Percentiles rank a stretch among this genome's conserved stretches.
Evolutionary conservation across 2,888 invertebrate species (phyloP).

Genomic region (Litoditis marina): DNA sequence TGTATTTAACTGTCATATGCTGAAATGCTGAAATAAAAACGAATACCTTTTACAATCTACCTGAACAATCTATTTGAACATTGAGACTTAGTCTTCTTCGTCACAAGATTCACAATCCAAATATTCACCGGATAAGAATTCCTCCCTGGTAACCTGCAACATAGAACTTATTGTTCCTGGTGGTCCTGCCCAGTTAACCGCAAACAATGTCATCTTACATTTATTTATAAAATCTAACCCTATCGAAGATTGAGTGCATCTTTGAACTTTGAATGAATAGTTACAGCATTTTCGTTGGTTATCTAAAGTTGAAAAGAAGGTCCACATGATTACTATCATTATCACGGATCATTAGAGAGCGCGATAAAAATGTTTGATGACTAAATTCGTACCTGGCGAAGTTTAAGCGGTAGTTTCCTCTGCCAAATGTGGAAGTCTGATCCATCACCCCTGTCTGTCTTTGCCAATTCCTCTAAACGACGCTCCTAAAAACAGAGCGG

Average conservation of each 20-base stretch:
- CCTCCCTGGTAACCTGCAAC: slow-evolving; percentile 26
- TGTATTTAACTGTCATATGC: too few relatives aligned
- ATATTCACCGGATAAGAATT: slow-evolving; percentile 38
- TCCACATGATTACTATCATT: too few relatives aligned
- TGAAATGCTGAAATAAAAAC: too few relatives aligned
- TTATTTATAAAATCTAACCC: background rate
- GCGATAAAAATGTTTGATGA: background rate
- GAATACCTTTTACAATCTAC: too few relatives aligned
- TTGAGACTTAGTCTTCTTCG: slow-evolving; percentile 18
- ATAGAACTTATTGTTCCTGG: background rate
- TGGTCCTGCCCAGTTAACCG: too few relatives aligned
- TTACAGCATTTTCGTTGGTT: too few relatives aligned
- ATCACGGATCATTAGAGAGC: too few relatives aligned
- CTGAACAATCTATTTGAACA: too few relatives aligned
- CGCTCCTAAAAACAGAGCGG: slow-evolving; percentile 1
- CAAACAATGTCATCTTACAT: too few relatives aligned
- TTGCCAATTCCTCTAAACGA: background rate
- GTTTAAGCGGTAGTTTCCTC: slow-evolving; percentile 30
- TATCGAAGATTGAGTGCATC: too few relatives aligned
- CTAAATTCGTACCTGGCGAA: slow-evolving; percentile 3
- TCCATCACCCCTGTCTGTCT: slow-evolving; percentile 4
- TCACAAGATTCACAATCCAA: slow-evolving; percentile 45
- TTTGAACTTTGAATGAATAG: too few relatives aligned
- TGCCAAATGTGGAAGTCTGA: slow-evolving; percentile 30
- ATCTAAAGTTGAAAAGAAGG: too few relatives aligned